Evolutionary conservation across 2,888 invertebrate genomes (phyloP), one percentile per base, ranked within the genome.

Genomic region (Pardosa pseudoannulata): DNA sequence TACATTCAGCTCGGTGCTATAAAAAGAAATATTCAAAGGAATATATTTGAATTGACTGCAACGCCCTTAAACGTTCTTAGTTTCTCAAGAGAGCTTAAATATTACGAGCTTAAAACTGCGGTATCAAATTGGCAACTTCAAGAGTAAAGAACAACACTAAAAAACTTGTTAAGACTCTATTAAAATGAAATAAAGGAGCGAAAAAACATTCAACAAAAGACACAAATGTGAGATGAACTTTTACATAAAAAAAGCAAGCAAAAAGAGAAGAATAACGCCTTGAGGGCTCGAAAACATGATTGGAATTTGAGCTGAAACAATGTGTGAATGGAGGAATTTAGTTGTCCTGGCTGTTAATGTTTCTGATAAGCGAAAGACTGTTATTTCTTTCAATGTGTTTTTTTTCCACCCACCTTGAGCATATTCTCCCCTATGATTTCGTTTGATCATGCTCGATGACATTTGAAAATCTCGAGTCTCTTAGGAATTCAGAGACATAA

Each of bases 171-270:
- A 65, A 29, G 65, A 65, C 11, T 31, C 65, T 31, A 64, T 80
- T 80, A 80, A 80, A 72, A 65, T 46, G 71, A 70, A 76, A 28
- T 70, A 23, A 67, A 71, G 62, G 71, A 31, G 6, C n/a, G 36
- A 82, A 75, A 82, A 82, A 68, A 29, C 13, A 32, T 29, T 23
- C n/a, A 41, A 82, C 75, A 82, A 82, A 76, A 71, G 75, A 68
- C 56, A 74, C 56, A 73, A 41, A 46, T 65, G 29, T 23, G 11
- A 56, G 11, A 19, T 23, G 19, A 56, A 56, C 23, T 56, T 56
- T 16, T 16, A 6, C 16, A 2, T 9, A 46, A 46, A 46, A 46
- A 11, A 46, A 46, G 11, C 5, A 36, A 36, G 11, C 5, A 36
- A 36, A 36, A 46, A 46, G 16, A 46, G 16, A 13, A 46, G 41